These are phyloP conservation scores for Phataginus tetradactyla DNA, from an alignment of 2,797 vertebrate species.

Conservation along the genomic window DNA sequence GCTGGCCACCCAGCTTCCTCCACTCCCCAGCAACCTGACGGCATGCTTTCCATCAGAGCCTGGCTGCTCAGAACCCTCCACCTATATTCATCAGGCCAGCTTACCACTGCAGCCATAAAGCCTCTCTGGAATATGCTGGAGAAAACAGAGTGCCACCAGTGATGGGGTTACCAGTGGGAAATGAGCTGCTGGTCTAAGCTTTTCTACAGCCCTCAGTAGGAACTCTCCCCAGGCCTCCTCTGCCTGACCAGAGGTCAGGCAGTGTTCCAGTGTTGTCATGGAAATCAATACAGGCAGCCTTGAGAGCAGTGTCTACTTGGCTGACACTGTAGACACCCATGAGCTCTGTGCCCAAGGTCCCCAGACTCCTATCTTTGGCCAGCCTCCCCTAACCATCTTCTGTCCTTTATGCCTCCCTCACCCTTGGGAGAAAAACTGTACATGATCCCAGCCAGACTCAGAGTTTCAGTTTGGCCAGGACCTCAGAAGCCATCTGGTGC, in stretches of 20 bases:
- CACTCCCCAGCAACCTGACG: slow-evolving; percentile 58
- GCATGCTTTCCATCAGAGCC: slow-evolving; percentile 41
- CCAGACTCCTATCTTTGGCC: neutral
- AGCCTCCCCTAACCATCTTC: neutral
- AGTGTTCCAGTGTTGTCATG: neutral
- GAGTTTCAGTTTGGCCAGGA: neutral
- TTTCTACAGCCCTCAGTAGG: neutral
- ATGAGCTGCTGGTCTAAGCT: neutral
- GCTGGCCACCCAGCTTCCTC: slow-evolving; percentile 54
- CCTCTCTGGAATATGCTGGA: neutral
- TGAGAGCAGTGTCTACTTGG: fast-evolving
- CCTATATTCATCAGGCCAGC: slow-evolving; percentile 55
- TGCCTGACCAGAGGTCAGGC: neutral
- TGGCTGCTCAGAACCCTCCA: slow-evolving; percentile 45
- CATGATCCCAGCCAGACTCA: neutral
- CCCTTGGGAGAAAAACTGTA: neutral
- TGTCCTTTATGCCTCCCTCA: neutral
- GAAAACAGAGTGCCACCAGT: neutral
- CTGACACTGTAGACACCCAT: neutral
- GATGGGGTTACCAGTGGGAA: neutral
- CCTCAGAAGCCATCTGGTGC: neutral
- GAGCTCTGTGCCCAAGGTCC: neutral
- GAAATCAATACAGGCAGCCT: neutral
- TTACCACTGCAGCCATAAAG: slow-evolving; percentile 62
- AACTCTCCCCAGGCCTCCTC: neutral